These are phyloP conservation scores for Lepidostoma basale DNA, from an alignment of 1,140 invertebrate species.

Conservation along the genomic window DNA sequence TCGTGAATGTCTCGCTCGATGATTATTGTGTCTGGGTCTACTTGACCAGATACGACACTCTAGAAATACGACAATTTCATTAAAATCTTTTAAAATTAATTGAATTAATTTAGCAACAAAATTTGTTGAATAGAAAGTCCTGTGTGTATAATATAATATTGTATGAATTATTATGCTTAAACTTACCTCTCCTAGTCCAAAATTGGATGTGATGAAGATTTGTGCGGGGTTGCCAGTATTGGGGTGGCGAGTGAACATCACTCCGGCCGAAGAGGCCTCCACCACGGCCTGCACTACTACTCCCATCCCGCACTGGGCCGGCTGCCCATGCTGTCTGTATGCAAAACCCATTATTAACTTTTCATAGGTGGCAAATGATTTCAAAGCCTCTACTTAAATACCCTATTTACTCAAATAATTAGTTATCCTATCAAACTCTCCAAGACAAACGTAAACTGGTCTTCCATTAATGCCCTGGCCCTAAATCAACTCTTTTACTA, in stretches of 20 bases:
- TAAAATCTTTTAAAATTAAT: too few relatives aligned
- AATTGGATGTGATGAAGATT: conserved; percentile 79
- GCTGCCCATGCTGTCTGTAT: conserved; percentile 65
- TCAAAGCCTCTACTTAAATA: too few relatives aligned
- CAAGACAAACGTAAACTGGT: too few relatives aligned
- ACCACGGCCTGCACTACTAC: conserved; percentile 86
- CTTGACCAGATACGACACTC: conserved; percentile 77
- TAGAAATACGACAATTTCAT: too few relatives aligned
- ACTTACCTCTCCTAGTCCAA: conserved; percentile 78
- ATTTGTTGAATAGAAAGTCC: too few relatives aligned
- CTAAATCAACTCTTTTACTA: too few relatives aligned
- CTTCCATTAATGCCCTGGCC: too few relatives aligned
- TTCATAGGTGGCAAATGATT: background rate
- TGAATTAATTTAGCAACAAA: too few relatives aligned
- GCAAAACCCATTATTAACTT: background rate
- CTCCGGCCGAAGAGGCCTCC: conserved; percentile 72
- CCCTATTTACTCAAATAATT: too few relatives aligned
- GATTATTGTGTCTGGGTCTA: conserved; percentile 76
- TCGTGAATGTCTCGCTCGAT: conserved; percentile 60
- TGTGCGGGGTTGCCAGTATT: conserved; percentile 68
- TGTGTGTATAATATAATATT: background rate
- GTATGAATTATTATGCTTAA: conserved; percentile 5
- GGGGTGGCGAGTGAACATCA: conserved; percentile 81
- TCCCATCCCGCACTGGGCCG: conserved; percentile 69
- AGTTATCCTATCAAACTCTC: too few relatives aligned